Percentiles rank a stretch among this genome's conserved stretches.
These are phyloP conservation scores for Premnoplex brunnescens DNA, from an alignment of 2,797 vertebrate species.

Conservation along the genomic window DNA sequence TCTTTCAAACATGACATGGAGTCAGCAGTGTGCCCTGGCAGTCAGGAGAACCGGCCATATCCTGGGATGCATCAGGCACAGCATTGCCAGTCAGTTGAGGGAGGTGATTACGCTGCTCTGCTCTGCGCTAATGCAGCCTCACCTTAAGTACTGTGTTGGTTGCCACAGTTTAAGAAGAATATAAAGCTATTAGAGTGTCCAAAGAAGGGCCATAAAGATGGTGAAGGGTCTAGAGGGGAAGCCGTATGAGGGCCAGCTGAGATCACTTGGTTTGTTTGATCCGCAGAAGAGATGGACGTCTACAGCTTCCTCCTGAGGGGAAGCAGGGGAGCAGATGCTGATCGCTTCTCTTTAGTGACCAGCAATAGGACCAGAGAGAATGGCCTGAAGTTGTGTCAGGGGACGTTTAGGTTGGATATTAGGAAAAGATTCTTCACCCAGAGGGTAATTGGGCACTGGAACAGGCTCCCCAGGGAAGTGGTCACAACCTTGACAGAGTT, in stretches of 20 bases:
- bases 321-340: neutral
- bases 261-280: neutral
- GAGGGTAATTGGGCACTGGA: neutral
- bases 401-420: neutral
- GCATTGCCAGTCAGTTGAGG: accelerated
- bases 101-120: neutral
- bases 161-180: neutral
- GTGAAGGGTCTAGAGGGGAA: neutral
- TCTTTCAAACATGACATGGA: neutral
- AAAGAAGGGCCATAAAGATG: neutral
- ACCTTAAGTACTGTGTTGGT: neutral
- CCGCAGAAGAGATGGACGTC: neutral
- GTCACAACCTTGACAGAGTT: neutral
- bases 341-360: neutral
- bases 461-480: neutral
- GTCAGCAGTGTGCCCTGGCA: neutral
- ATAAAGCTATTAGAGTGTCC: neutral
- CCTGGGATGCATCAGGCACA: neutral
- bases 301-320: neutral
- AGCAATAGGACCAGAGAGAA: neutral
- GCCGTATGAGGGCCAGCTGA: neutral
- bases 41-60: neutral
- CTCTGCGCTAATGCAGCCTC: neutral
- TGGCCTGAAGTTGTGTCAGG: accelerated
- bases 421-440: neutral